Conservation (phyloP, 2,797 vertebrate genomes). For the Bradypodion pumilum region DNA sequence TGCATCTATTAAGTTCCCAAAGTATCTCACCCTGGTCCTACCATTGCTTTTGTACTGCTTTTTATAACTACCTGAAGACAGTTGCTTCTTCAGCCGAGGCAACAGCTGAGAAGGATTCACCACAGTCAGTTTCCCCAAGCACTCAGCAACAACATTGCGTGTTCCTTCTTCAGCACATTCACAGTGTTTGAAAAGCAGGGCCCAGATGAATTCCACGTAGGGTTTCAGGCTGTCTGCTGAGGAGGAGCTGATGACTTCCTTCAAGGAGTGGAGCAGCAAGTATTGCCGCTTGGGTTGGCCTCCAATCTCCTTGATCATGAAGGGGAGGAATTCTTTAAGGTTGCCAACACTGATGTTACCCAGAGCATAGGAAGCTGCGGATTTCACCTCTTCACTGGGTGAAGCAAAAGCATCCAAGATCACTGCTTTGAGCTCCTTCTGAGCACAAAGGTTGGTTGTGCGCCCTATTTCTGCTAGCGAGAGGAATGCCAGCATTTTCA, state of each 20-base stretch:
- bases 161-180: slow-evolving; percentile 91
- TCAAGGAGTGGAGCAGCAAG: slow-evolving; percentile 90
- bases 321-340: slow-evolving; percentile 87
- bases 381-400: slow-evolving; percentile 89
- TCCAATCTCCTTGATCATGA: slow-evolving; percentile 87
- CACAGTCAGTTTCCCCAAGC: slow-evolving; percentile 88
- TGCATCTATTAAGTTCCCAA: neutral
- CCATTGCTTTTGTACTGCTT: fast-evolving
- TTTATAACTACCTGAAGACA: slow-evolving; percentile 79
- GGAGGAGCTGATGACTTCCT: slow-evolving; percentile 88
- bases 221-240: slow-evolving; percentile 80
- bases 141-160: slow-evolving; percentile 91
- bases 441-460: slow-evolving; percentile 79
- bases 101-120: slow-evolving; percentile 85
- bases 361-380: slow-evolving; percentile 86
- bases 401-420: slow-evolving; percentile 89
- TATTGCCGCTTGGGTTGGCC: slow-evolving; percentile 89
- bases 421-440: slow-evolving; percentile 86
- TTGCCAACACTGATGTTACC: slow-evolving; percentile 88
- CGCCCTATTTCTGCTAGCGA: slow-evolving; percentile 91
- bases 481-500: slow-evolving; percentile 87
- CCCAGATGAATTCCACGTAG: slow-evolving; percentile 90
- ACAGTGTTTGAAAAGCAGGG: slow-evolving; percentile 87
- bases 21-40: neutral
- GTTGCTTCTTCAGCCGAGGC: slow-evolving; percentile 85